Evolutionary conservation across 2,797 vertebrate species (phyloP).

Genomic region (Gymnothorax javanicus): DNA sequence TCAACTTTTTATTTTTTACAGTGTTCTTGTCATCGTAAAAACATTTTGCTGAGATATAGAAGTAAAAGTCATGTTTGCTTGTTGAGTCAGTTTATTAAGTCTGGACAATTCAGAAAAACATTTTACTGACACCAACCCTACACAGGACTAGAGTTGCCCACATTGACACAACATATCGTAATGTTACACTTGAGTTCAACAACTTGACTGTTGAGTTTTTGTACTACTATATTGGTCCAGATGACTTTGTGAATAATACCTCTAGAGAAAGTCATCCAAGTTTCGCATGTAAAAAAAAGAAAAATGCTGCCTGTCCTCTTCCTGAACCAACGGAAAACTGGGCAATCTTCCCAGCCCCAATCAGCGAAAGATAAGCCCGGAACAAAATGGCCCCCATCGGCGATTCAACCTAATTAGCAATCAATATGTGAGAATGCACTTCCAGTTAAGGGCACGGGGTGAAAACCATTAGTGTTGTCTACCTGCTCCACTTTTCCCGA

Average conservation of each 20-base stretch:
- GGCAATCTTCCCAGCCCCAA: background rate
- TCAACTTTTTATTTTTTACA: no score
- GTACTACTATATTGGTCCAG: background rate
- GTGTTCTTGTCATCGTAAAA: no score
- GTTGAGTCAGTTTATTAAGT: no score
- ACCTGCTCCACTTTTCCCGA: background rate
- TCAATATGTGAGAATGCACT: constrained; percentile 13
- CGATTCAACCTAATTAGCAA: constrained; percentile 7
- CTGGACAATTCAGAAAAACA: no score
- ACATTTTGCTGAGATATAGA: no score
- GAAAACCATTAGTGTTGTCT: background rate
- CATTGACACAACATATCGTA: no score
- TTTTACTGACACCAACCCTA: no score
- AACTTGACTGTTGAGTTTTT: no score
- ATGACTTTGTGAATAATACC: background rate
- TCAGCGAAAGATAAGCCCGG: background rate
- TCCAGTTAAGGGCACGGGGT: background rate
- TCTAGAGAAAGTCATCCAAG: background rate
- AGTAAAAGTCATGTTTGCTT: no score
- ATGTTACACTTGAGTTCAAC: no score
- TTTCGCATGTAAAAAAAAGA: background rate
- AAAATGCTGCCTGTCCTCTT: background rate
- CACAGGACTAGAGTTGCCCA: no score
- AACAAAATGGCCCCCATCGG: background rate
- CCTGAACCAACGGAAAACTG: background rate